Evolutionary conservation across 2,888 invertebrate genomes (phyloP).

Genomic region (Eupeodes latifasciatus): DNA sequence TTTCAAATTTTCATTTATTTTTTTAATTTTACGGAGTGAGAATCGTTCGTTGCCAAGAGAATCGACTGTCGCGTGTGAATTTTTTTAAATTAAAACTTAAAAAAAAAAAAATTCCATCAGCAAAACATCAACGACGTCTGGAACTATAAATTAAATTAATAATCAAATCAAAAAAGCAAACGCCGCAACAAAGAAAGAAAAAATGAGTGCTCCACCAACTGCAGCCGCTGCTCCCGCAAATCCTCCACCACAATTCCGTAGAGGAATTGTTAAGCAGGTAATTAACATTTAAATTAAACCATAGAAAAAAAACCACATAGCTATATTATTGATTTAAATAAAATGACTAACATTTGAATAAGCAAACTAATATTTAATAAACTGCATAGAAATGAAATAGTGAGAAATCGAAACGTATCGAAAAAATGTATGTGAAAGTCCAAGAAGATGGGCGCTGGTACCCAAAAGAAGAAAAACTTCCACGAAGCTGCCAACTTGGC

Average conservation of each 20-base stretch:
- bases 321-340: background rate
- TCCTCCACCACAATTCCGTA: slow-evolving; percentile 79
- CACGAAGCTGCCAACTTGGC: slow-evolving; percentile 83
- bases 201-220: slow-evolving; percentile 80
- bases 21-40: slow-evolving; percentile 74
- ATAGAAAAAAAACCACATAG: background rate
- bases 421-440: slow-evolving; percentile 49
- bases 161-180: slow-evolving; percentile 43
- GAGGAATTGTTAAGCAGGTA: slow-evolving; percentile 84
- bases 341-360: background rate
- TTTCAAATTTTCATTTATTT: slow-evolving; percentile 73
- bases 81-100: slow-evolving; percentile 40
- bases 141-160: slow-evolving; percentile 43
- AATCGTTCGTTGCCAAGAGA: slow-evolving; percentile 69
- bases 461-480: slow-evolving; percentile 81
- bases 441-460: slow-evolving; percentile 77
- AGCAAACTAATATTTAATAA: background rate
- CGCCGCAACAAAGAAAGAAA: slow-evolving; percentile 36
- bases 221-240: slow-evolving; percentile 80
- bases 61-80: slow-evolving; percentile 70
- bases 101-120: slow-evolving; percentile 55
- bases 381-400: slow-evolving; percentile 11
- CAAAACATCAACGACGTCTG: slow-evolving; percentile 61
- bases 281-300: slow-evolving; percentile 72
- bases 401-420: background rate